Evolutionary conservation across 1,140 invertebrate genomes (phyloP).

Genomic region (Planococcus citri): DNA sequence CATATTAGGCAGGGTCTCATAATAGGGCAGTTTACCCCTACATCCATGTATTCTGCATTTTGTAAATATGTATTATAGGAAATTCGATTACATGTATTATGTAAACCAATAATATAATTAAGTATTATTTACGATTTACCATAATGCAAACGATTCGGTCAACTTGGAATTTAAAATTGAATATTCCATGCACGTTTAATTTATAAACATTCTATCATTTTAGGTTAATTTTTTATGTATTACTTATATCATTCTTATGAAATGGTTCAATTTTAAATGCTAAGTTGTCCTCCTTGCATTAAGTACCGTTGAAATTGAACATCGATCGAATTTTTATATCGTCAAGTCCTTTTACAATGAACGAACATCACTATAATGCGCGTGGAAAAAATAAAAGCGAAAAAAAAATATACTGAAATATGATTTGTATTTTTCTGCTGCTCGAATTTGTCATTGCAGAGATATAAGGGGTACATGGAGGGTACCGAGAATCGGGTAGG

Average conservation of each 20-base stretch:
- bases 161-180: constrained; percentile 8
- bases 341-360: background rate
- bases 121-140: background rate
- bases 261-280: background rate
- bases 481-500: too few species aligned
- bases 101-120: background rate
- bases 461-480: too few species aligned
- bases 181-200: constrained; percentile 3
- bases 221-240: background rate
- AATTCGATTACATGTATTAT: background rate
- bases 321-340: background rate
- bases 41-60: background rate
- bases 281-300: background rate
- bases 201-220: background rate
- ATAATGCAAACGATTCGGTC: background rate
- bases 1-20: too few species aligned
- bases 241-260: background rate
- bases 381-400: background rate
- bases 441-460: too few species aligned
- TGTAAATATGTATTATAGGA: background rate
- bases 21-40: too few species aligned
- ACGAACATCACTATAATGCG: background rate
- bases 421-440: too few species aligned
- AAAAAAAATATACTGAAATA: background rate
- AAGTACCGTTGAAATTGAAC: background rate